Percentiles rank a stretch among this genome's conserved stretches.
These are phyloP conservation scores for Caenorhabditis japonica DNA, from an alignment of 2,888 invertebrate species.

Conservation along the genomic window DNA sequence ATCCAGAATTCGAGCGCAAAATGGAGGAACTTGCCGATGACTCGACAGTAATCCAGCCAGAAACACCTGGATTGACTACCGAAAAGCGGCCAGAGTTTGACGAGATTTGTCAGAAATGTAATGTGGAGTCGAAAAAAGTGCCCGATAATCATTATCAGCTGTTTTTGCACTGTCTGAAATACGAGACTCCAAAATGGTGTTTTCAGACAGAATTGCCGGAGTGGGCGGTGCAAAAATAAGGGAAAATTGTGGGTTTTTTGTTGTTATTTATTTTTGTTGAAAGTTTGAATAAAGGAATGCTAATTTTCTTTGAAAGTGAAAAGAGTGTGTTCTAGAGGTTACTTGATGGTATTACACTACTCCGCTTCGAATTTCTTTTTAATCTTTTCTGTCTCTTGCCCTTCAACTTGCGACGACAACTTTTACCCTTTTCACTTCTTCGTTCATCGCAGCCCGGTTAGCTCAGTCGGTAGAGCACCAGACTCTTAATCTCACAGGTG, in stretches of 20 bases:
- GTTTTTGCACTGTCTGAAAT: slow-evolving; percentile 74
- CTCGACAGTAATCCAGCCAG: slow-evolving; percentile 31
- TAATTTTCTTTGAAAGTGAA: too few species aligned
- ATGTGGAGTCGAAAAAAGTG: slow-evolving; percentile 66
- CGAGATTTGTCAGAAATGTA: slow-evolving; percentile 73
- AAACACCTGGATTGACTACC: slow-evolving; percentile 46
- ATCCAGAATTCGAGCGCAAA: slow-evolving; percentile 65
- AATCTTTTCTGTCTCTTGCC: too few species aligned
- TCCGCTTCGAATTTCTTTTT: too few species aligned
- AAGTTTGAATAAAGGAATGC: too few species aligned
- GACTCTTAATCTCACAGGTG: slow-evolving; percentile 77
- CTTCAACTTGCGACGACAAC: too few species aligned
- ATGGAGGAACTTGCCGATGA: slow-evolving; percentile 63
- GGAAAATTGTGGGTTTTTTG: background rate
- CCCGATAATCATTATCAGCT: slow-evolving; percentile 67
- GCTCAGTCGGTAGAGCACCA: slow-evolving; percentile 77
- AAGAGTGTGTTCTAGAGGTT: too few species aligned
- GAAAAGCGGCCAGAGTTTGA: slow-evolving; percentile 68
- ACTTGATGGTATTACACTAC: too few species aligned
- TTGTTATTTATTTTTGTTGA: slow-evolving; percentile 3
- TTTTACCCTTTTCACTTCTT: too few species aligned
- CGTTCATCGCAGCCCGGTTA: too few species aligned
- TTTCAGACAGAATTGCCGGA: slow-evolving; percentile 71
- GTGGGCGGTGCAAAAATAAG: slow-evolving; percentile 66
- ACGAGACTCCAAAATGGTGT: slow-evolving; percentile 71